Evolutionary conservation across 37 sponge, comb jelly and placozoan species (phyloP).

Genomic region (Spongilla lacustris): DNA sequence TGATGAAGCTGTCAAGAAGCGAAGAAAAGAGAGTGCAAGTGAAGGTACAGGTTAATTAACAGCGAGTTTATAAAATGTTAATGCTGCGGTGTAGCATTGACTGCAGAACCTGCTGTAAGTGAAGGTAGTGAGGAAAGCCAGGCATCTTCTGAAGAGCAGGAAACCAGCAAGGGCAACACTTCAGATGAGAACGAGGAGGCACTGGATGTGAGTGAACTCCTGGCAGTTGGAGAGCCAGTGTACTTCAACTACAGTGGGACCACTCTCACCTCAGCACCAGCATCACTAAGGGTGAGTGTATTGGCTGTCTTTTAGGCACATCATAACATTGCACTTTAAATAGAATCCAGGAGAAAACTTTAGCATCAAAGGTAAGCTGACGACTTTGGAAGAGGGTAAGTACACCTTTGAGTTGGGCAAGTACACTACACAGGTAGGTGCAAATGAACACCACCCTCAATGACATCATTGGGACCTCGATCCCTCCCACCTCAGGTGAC

Average conservation of each 20-base stretch:
- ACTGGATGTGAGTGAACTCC: constrained; percentile 68
- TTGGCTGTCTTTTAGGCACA: background rate
- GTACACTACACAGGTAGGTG: constrained; percentile 54
- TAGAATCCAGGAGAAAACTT: constrained; percentile 63
- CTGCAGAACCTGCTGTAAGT: background rate
- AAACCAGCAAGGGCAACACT: constrained; percentile 43
- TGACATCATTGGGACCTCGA: background rate
- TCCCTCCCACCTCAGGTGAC: background rate
- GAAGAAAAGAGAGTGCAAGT: constrained; percentile 1
- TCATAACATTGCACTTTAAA: background rate
- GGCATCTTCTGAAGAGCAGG: background rate
- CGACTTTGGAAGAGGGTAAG: background rate
- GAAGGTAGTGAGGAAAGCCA: background rate
- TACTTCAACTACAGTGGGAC: constrained; percentile 67
- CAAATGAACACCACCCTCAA: background rate
- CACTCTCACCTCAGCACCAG: constrained; percentile 12
- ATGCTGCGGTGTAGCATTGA: background rate
- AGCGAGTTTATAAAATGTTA: constrained; percentile 7
- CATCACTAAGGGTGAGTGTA: constrained; percentile 32
- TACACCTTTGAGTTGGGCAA: constrained; percentile 46
- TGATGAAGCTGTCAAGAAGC: constrained; percentile 27
- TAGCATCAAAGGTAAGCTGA: constrained; percentile 70
- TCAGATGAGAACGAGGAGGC: constrained; percentile 69
- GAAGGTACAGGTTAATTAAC: background rate
- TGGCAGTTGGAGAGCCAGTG: constrained; percentile 63